Conservation (phyloP, 2,888 invertebrate genomes). For the Capitulum mitella region DNA sequence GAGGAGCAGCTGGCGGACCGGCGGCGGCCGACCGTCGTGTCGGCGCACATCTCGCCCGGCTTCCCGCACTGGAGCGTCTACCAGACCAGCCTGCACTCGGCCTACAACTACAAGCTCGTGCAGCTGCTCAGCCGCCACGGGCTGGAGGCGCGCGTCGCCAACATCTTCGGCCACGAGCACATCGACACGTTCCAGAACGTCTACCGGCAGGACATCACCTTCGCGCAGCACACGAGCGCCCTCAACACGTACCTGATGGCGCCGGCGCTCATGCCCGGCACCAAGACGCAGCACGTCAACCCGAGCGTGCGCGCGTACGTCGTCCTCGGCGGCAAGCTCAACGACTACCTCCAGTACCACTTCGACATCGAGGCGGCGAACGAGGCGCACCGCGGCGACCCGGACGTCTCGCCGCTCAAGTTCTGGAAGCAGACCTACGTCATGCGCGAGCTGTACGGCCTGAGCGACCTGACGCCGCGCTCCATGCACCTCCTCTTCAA, state of each 20-base stretch:
- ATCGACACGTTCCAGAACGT: constrained; percentile 21
- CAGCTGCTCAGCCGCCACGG: not conserved
- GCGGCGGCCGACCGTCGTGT: not conserved
- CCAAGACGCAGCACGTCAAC: not conserved
- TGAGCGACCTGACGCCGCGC: constrained; percentile 76
- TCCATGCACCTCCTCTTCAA: constrained; percentile 43
- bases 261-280: not conserved
- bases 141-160: not conserved
- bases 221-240: not conserved
- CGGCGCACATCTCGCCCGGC: constrained; percentile 5
- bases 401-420: too few species aligned
- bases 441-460: constrained; percentile 37
- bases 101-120: not conserved
- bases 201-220: not conserved
- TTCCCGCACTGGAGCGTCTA: not conserved
- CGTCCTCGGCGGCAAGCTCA: not conserved
- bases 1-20: not conserved
- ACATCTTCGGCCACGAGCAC: constrained; percentile 24
- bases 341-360: constrained; percentile 17
- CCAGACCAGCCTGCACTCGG: not conserved
- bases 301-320: not conserved
- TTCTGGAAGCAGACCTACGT: constrained; percentile 10
- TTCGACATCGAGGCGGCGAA: not conserved
- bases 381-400: not conserved
- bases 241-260: constrained; percentile 12